Percentiles rank a stretch among this genome's conserved stretches.
Conservation (phyloP, 2,888 invertebrate genomes). For the Tenthredo mesomela region DNA sequence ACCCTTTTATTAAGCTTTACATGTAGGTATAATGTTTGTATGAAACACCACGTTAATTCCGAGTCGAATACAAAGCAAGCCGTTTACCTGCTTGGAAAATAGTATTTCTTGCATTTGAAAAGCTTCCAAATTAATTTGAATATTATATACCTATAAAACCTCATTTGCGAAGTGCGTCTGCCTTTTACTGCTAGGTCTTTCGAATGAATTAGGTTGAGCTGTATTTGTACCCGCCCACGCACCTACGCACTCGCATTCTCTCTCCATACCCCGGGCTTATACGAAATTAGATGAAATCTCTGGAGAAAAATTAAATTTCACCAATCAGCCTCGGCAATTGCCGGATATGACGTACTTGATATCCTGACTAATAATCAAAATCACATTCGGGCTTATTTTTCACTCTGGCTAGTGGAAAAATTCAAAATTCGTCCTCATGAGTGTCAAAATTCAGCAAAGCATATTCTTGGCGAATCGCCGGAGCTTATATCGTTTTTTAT, state of each 20-base stretch:
- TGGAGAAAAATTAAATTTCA: no score
- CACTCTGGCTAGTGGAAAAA: no score
- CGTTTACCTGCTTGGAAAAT: neutral
- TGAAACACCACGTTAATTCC: neutral
- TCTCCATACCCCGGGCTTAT: neutral
- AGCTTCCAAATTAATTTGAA: conserved; percentile 30
- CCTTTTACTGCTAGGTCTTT: neutral
- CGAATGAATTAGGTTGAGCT: conserved; percentile 19
- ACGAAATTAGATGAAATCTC: neutral
- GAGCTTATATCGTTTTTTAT: no score
- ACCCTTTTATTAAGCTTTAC: neutral
- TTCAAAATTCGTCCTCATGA: no score
- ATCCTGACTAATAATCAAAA: no score
- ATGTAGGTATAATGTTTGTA: neutral
- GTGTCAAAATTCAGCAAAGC: no score
- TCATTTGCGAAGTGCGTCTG: neutral
- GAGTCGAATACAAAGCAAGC: neutral
- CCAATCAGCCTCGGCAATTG: no score
- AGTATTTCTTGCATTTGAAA: neutral
- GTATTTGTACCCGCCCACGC: neutral
- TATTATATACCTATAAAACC: neutral
- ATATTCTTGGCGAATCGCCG: no score
- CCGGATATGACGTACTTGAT: no score
- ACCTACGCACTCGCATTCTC: neutral
- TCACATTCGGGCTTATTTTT: no score